A percentile compares a stretch with the other conserved stretches of the same genome.
Evolutionary conservation across 2,888 invertebrate species (phyloP).

Genomic region (Gari tellinella): DNA sequence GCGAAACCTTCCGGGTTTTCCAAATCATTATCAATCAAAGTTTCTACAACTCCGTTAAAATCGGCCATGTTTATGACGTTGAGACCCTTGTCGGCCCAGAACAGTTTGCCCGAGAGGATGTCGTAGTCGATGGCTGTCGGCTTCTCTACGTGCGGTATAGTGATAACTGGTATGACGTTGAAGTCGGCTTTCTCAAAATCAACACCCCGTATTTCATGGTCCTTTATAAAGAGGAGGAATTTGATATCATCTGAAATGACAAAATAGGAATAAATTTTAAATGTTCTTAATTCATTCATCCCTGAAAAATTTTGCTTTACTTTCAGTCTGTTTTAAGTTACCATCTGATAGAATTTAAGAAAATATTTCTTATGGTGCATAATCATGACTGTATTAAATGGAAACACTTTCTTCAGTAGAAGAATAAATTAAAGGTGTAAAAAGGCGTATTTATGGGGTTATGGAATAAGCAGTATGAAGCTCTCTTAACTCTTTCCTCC

Average conservation of each 20-base stretch:
- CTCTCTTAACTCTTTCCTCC: too few species aligned
- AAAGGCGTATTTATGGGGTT: too few species aligned
- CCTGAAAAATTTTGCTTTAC: too few species aligned
- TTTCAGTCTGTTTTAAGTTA: too few species aligned
- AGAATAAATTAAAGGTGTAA: too few species aligned
- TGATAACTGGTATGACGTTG: constrained; percentile 93
- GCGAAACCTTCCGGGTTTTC: constrained; percentile 89
- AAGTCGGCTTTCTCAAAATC: constrained; percentile 91
- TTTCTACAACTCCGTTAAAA: constrained; percentile 88
- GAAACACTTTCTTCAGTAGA: too few species aligned
- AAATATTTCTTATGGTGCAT: too few species aligned
- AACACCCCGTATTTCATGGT: constrained; percentile 89
- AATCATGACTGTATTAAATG: too few species aligned
- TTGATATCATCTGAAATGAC: constrained; percentile 89
- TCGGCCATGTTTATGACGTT: constrained; percentile 90
- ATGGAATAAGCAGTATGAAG: too few species aligned
- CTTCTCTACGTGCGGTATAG: constrained; percentile 89
- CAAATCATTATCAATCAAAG: constrained; percentile 89
- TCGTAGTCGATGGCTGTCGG: constrained; percentile 90
- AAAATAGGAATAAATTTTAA: background rate
- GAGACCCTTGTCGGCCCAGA: constrained; percentile 90
- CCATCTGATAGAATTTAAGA: too few species aligned
- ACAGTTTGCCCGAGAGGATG: constrained; percentile 86
- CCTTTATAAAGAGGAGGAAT: constrained; percentile 90
- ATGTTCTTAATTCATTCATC: background rate